A percentile compares a stretch with the other conserved stretches of the same genome.
Evolutionary conservation across 2,113 vertebrate species (phyloP).

Genomic region (Stomatorhinus ivindoensis): DNA sequence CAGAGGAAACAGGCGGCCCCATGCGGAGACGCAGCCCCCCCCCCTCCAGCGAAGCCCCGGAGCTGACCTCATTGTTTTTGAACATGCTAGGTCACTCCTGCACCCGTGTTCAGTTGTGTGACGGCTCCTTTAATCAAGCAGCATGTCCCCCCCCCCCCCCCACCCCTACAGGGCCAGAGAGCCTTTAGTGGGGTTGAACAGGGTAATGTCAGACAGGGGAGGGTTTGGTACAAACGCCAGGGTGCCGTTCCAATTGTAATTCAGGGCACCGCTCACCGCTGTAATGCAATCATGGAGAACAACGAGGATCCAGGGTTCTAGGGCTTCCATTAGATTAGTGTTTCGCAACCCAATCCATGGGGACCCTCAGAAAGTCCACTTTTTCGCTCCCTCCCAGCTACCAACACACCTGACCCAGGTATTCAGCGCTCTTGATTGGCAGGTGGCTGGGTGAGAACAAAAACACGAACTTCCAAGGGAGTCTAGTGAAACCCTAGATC

Average conservation of each 20-base stretch:
- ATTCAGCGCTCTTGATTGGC: neutral
- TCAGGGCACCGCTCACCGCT: too few relatives aligned
- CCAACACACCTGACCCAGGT: neutral
- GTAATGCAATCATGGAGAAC: neutral
- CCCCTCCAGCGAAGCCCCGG: neutral
- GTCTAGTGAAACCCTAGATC: neutral
- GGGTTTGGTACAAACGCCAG: neutral
- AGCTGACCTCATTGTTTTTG: conserved; percentile 21
- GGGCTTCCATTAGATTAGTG: neutral
- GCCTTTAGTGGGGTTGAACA: neutral
- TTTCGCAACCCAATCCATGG: neutral
- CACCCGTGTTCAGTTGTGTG: conserved; percentile 3
- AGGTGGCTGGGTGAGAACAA: neutral
- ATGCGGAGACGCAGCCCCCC: neutral
- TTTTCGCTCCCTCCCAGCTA: neutral
- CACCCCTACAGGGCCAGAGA: neutral
- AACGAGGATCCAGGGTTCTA: neutral
- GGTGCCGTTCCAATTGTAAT: neutral
- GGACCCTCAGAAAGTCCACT: neutral
- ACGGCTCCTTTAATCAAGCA: conserved; percentile 11
- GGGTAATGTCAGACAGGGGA: neutral
- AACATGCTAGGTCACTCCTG: conserved; percentile 23
- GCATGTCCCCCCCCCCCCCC: neutral
- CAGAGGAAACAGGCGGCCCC: neutral
- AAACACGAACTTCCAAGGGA: neutral